Evolutionary conservation across 2,113 vertebrate genomes (phyloP).

Genomic region (Esox niger): DNA sequence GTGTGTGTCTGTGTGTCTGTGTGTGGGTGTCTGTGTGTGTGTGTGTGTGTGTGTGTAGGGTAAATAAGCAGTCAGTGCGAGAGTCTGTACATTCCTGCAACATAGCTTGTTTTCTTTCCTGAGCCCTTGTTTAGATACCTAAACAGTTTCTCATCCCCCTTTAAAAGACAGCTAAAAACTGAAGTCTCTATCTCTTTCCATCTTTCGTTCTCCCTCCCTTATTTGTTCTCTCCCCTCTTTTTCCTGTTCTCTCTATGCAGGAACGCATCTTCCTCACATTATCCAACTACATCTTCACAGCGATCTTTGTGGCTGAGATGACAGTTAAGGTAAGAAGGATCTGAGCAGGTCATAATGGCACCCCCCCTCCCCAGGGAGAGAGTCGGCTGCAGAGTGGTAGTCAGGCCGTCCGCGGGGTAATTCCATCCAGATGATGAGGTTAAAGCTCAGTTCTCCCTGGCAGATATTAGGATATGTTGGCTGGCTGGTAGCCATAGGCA

Average conservation of each 20-base stretch:
- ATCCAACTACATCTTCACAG: slow-evolving; percentile 98
- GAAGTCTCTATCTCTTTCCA: neutral
- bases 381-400: neutral
- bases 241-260: slow-evolving; percentile 58
- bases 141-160: slow-evolving; percentile 46
- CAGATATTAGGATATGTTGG: neutral
- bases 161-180: neutral
- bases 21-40: no score
- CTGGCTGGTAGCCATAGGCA: no score
- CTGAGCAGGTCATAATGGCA: slow-evolving; percentile 6
- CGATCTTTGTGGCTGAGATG: slow-evolving; percentile 96
- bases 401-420: neutral
- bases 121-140: slow-evolving; percentile 52
- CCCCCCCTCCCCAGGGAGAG: neutral
- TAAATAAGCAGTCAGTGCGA: slow-evolving; percentile 56
- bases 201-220: neutral
- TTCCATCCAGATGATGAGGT: neutral
- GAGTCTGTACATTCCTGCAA: slow-evolving; percentile 38
- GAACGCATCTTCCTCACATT: slow-evolving; percentile 93
- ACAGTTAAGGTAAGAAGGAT: slow-evolving; percentile 85
- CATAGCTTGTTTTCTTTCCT: slow-evolving; percentile 55
- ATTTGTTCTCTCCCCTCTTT: slow-evolving; percentile 30
- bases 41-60: slow-evolving; percentile 31
- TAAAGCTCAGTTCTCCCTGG: neutral
- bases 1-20: no score